Conservation (phyloP, 2,888 invertebrate species). For the Meloe dianella region DNA sequence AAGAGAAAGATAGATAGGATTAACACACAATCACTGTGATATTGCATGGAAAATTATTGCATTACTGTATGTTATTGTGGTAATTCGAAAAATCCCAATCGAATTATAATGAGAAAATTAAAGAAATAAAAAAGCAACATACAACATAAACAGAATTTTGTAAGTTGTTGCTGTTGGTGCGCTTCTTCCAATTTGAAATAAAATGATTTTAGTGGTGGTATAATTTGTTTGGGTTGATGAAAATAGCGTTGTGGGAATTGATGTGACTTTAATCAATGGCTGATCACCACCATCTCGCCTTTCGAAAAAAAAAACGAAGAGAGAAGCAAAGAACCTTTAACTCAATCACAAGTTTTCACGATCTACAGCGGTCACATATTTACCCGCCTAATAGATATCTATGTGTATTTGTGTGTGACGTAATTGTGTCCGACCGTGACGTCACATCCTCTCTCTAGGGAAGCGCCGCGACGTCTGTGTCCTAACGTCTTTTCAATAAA, state of each 20-base stretch:
- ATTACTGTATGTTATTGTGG: not conserved
- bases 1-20: not conserved
- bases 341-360: conserved; percentile 58
- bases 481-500: not conserved
- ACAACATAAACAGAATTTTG: not conserved
- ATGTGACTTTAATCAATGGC: conserved; percentile 54
- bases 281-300: conserved; percentile 43
- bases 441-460: conserved; percentile 40
- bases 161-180: not conserved
- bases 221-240: conserved; percentile 44
- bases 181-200: conserved; percentile 24
- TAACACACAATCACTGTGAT: conserved; percentile 5
- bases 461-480: conserved; percentile 5
- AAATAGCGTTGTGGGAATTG: conserved; percentile 49
- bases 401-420: conserved; percentile 55
- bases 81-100: not conserved
- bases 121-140: not conserved
- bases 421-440: conserved; percentile 46
- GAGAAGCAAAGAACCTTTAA: conserved; percentile 42
- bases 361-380: conserved; percentile 51
- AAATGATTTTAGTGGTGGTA: conserved; percentile 38
- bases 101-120: not conserved
- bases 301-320: not conserved
- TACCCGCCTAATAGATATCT: conserved; percentile 56
- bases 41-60: conserved; percentile 13